Base-by-base conservation (phyloP, 2,888 invertebrate species). In the Ctena decussata region DNA sequence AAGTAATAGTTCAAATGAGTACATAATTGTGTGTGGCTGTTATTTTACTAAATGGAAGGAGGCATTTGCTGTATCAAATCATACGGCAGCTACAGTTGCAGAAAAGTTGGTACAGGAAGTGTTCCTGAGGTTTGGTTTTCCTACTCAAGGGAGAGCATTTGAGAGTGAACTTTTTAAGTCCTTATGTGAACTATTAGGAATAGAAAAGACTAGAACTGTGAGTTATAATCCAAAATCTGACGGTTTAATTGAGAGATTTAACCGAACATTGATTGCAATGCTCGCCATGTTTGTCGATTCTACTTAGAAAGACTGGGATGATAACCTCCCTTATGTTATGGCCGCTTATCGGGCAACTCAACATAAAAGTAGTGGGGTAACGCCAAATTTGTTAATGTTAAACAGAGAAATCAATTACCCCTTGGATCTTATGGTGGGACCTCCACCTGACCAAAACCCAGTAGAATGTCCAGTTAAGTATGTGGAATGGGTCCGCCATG, bases 241-340 rank as follows among this genome's bases (percentile, higher is more conserved):
- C 46, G 41, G 73, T 24, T 11, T 41, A 12, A 53, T 53, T n/a
- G 41, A 73, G 30, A 5, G 73, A 24, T 73, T 73, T 39, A 6
- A 2, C 27, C n/a, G 21, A 44, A 73, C 46, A 0, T 21, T 73
- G 15, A 5, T n/a, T 21, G 18, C 41, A 2, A 73, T 46, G 41
- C 46, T 73, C 18, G 27, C 27, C 15, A 46, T 24, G 30, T 30
- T 11, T 11, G 44, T 73, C 6, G 30, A 24, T 27, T 69, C 80
- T 35, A 76, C 80, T 60, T 82, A 41, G 15, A 65, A 44, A 21
- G 83, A 83, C 35, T 89, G 86, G 88, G 89, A 86, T 57, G 74
- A 78, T 41, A 73, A 82, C 32, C 49, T 87, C 18, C 82, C 83
- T 0, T 79, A 60, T 78, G n/a, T 84, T n/a, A 30, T 60, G n/a